phyloP scores from a whole-genome alignment of 2,797 vertebrate genomes.

The Amblyopsis hoosieri region DNA sequence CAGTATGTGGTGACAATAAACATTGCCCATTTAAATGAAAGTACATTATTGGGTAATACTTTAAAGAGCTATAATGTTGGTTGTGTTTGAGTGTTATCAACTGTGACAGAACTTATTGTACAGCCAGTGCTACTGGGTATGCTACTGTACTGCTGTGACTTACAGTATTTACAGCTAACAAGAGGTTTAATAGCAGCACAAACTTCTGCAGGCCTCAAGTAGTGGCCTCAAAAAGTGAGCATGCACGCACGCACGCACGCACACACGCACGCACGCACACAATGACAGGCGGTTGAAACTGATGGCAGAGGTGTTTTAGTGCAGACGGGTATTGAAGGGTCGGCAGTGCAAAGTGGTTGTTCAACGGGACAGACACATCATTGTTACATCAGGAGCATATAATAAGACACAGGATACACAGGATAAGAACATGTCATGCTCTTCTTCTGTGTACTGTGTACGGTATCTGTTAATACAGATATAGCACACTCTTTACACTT shows the following conservation, averaged over 20 bases:
- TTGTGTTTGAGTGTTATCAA: background rate
- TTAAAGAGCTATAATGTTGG: too few relatives aligned
- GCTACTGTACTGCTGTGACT: too few relatives aligned
- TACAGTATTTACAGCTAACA: conserved; percentile 30
- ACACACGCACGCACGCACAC: conserved; percentile 4
- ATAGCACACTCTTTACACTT: too few relatives aligned
- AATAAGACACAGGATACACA: conserved; percentile 9
- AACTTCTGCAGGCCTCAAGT: conserved; percentile 5
- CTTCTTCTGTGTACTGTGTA: background rate
- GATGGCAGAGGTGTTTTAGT: conserved; percentile 5
- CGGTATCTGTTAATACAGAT: too few relatives aligned
- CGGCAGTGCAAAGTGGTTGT: conserved; percentile 3
- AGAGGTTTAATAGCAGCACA: conserved; percentile 7
- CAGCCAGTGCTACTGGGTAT: too few relatives aligned
- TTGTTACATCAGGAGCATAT: conserved; percentile 4
- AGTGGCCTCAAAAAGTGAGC: background rate
- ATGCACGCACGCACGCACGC: background rate
- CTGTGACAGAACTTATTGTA: background rate
- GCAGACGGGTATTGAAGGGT: background rate
- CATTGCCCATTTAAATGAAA: too few relatives aligned
- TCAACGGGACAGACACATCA: conserved; percentile 15
- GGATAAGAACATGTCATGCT: background rate
- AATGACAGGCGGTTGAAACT: background rate
- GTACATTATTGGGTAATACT: too few relatives aligned
- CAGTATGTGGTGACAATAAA: too few relatives aligned